Evolutionary conservation across 2,888 invertebrate species (phyloP).

Genomic region (Tenthredo livida): DNA sequence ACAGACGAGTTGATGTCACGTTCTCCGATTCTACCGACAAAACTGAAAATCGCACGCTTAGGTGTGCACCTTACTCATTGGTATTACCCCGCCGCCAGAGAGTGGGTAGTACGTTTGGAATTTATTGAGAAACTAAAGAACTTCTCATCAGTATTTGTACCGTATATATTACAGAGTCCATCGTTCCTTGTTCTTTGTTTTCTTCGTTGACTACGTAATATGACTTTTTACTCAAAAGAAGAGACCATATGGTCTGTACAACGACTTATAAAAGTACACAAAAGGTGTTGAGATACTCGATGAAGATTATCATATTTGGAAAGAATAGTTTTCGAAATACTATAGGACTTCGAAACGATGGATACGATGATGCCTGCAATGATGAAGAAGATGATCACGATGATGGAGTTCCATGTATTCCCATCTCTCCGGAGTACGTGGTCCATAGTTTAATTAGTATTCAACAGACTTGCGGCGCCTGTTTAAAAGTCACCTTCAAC

Average conservation of each 20-base stretch:
- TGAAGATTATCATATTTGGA: neutral
- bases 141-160: neutral
- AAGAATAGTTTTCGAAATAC: neutral
- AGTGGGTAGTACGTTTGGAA: neutral
- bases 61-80: constrained; percentile 28
- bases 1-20: constrained; percentile 37
- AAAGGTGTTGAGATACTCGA: neutral
- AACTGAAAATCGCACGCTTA: constrained; percentile 18
- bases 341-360: neutral
- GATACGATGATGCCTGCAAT: neutral
- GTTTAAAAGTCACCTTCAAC: constrained; percentile 34
- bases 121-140: neutral
- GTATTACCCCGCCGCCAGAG: constrained; percentile 3
- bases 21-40: constrained; percentile 3
- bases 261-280: neutral
- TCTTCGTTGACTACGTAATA: neutral
- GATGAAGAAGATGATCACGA: neutral
- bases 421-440: neutral
- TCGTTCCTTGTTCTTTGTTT: neutral
- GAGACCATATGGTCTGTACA: neutral
- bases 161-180: neutral
- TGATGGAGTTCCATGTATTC: neutral
- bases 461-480: neutral
- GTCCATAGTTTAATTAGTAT: constrained; percentile 20
- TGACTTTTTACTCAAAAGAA: neutral